Evolutionary conservation across 2,797 vertebrate species (phyloP), one percentile per base, ranked within the genome.

Genomic region (Chelon auratus): DNA sequence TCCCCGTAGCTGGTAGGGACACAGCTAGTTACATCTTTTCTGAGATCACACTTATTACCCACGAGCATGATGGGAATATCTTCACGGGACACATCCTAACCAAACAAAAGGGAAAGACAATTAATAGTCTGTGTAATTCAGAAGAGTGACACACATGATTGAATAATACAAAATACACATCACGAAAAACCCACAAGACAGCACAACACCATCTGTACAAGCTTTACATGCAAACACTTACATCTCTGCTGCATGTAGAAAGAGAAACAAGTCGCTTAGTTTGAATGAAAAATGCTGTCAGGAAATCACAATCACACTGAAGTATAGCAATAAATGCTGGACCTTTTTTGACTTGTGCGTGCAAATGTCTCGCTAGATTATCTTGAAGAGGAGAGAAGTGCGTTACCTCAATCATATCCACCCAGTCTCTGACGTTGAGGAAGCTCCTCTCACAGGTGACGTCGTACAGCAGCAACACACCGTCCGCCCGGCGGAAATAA

Each of bases 51-150:
- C 83, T 99, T 99, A 85, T 99, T 99, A 78, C 97, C 98, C 51
- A 99, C 96, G 42, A 99, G 92, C 97, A 99, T 99, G 90, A 99
- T 97, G 70, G 97, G 97, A 91, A 99, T 93, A 60, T 93, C 93
- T 24, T 97, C 94, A 0, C 89, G 91, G 50, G 96, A 93, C 24
- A 97, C 89, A 87, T 98, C 97, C 97, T 98, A 77, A 77, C 11
- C 11, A 65, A n/a, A 36, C 6, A 67, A 24, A 60, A 14, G 7
- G 7, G 22, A 17, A 48, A 43, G 2, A 66, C 20, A 55, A 11
- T 8, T 33, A 33, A 33, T 33, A 8, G 4, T 4, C 30, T 30
- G 30, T 33, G 30, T 33, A 33, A 33, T 33, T 33, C 30, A 33
- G 30, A 33, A 33, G 30, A 33, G 30, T 7, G 30, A 33, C 8